Percentiles rank a stretch among this genome's conserved stretches.
Evolutionary conservation across 2,113 vertebrate species (phyloP).

Genomic region (Microtus oregoni): DNA sequence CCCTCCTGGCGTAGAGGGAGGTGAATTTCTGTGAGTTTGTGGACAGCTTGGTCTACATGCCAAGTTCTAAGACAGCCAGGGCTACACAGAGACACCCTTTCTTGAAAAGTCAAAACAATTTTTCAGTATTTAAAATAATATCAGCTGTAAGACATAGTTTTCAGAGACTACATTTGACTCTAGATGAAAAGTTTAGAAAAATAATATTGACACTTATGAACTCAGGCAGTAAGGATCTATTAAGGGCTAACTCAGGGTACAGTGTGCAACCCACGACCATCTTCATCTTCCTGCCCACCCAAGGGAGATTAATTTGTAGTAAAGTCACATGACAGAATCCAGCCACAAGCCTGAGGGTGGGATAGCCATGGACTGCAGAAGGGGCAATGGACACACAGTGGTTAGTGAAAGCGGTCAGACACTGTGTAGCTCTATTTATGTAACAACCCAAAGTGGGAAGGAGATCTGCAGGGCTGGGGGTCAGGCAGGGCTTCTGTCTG

Average conservation of each 20-base stretch:
- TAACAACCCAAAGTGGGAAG: neutral
- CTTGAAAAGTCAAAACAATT: neutral
- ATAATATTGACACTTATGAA: conserved; percentile 26
- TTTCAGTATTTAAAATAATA: conserved; percentile 63
- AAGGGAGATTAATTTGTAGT: neutral
- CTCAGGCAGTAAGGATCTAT: neutral
- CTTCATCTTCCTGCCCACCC: neutral
- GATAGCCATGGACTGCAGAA: neutral
- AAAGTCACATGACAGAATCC: neutral
- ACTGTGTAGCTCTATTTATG: neutral
- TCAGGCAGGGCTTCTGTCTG: neutral
- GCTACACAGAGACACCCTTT: neutral
- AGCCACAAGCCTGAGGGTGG: neutral
- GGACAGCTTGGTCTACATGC: neutral
- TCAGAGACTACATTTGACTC: conserved; percentile 43
- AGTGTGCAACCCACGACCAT: neutral
- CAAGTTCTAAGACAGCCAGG: neutral
- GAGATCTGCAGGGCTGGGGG: neutral
- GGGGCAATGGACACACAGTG: neutral
- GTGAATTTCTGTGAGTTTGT: neutral
- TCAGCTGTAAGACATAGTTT: conserved; percentile 68
- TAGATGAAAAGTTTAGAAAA: conserved; percentile 66
- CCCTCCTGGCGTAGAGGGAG: neutral
- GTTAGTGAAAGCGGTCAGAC: neutral
- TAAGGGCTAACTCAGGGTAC: neutral